phyloP scores from a whole-genome alignment of 2,888 invertebrate genomes.

The Carcina quercana region DNA sequence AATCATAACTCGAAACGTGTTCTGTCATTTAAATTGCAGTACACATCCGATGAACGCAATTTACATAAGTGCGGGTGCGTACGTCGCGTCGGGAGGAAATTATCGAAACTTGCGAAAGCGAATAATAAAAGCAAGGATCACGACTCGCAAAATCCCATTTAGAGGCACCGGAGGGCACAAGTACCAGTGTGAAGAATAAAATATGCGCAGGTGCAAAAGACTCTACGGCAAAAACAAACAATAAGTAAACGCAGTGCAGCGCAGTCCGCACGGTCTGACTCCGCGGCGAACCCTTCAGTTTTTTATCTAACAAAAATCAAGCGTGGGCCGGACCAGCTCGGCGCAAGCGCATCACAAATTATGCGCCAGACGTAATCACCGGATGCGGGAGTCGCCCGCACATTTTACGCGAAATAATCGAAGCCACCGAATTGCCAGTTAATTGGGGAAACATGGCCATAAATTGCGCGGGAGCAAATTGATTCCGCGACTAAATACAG shows the following conservation, averaged over 20 bases:
- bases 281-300: slow-evolving; percentile 42
- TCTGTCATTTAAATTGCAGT: too few relatives aligned
- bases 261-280: slow-evolving; percentile 16
- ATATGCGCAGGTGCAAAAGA: slow-evolving; percentile 62
- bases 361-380: slow-evolving; percentile 66
- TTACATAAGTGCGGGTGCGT: slow-evolving; percentile 23
- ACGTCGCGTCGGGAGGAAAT: slow-evolving; percentile 30
- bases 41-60: too few relatives aligned
- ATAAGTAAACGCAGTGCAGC: slow-evolving; percentile 33
- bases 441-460: slow-evolving; percentile 67
- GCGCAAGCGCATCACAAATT: slow-evolving; percentile 68
- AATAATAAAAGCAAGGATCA: slow-evolving; percentile 32
- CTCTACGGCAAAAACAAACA: slow-evolving; percentile 56
- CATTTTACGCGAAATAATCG: slow-evolving; percentile 71
- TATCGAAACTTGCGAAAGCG: slow-evolving; percentile 21
- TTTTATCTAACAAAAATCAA: slow-evolving; percentile 70
- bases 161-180: slow-evolving; percentile 30
- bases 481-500: slow-evolving; percentile 47
- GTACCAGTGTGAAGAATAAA: slow-evolving; percentile 46
- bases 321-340: slow-evolving; percentile 41
- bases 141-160: slow-evolving; percentile 43
- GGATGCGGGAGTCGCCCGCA: slow-evolving; percentile 73
- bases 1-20: too few relatives aligned
- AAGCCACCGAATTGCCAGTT: slow-evolving; percentile 73
- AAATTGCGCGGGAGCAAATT: slow-evolving; percentile 64